Conservation (phyloP, 2,113 vertebrate species). For the Eupsittula cactorum region DNA sequence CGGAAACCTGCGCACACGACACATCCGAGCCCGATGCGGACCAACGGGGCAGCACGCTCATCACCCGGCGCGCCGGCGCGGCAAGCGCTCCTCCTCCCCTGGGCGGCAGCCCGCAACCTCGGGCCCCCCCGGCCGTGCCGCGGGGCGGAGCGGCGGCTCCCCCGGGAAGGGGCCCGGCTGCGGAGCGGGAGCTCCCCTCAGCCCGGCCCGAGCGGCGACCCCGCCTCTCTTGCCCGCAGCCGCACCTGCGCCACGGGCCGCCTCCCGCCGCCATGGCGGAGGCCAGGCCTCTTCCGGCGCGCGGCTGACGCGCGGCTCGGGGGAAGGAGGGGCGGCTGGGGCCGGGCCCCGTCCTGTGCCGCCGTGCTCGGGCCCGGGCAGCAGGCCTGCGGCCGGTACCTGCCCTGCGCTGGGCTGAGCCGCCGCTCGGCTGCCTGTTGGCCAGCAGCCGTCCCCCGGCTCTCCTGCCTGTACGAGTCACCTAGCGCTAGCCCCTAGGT, state of each 20-base stretch:
- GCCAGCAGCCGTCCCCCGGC: neutral
- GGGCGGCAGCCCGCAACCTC: neutral
- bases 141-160: neutral
- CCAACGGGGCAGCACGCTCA: rapidly evolving
- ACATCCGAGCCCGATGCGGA: rapidly evolving
- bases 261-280: neutral
- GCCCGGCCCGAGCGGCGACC: no score
- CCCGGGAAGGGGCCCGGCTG: neutral
- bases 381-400: no score
- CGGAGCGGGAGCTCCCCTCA: neutral
- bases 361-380: neutral
- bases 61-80: rapidly evolving
- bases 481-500: rapidly evolving
- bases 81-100: neutral
- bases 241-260: no score
- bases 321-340: neutral
- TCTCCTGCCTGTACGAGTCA: neutral
- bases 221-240: neutral
- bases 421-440: neutral
- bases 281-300: neutral
- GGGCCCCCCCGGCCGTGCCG: no score
- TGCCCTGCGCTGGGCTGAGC: neutral
- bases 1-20: rapidly evolving
- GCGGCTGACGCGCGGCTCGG: neutral
- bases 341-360: neutral